Base-by-base conservation (phyloP, 2,797 vertebrate genomes). In the Garrulus glandarius region DNA sequence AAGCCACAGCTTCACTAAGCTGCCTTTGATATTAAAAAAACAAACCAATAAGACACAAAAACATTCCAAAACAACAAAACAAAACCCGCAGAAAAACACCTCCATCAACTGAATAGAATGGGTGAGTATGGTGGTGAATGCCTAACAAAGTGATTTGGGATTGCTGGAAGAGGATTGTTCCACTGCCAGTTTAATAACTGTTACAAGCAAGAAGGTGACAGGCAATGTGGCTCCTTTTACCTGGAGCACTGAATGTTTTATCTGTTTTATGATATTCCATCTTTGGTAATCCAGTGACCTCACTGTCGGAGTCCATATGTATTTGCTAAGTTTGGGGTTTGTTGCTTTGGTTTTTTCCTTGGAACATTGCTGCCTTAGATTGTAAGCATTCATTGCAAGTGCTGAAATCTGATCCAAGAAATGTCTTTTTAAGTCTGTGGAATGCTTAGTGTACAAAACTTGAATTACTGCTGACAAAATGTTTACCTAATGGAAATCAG, bases 391-490 rank as follows among this genome's bases (percentile, higher is more conserved):
- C 43, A 47, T 80, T 91, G 84, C 26, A 46, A 43, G 59, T 68
- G 53, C 88, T 77, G 44, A 92, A 95, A 96, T 91, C 72, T 65
- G 56, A 83, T 92, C 91, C 90, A 92, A 95, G 78, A 95, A 96
- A 89, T 29, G 55, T 78, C 81, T 93, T 93, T 93, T 93, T 87
- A 88, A 12, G 34, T 84, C 64, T 80, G 11, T 69, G 39, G 68
- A 95, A 88, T 91, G 61, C 87, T 95, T 87, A 93, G 57, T 41
- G 32, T 87, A 72, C 74, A 94, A 95, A 93, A 94, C 80, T 94
- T 91, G 76, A 96, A 90, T 97, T 97, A 95, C 67, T 97, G 95
- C 93, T 97, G 96, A 94, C 68, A 70, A 87, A 96, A 95, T 84
- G 46, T 92, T 95, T 50, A 30, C 60, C 57, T 95, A 93, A 85